Conservation (phyloP, 2,888 invertebrate genomes). For the Heterodera filipjevi region DNA sequence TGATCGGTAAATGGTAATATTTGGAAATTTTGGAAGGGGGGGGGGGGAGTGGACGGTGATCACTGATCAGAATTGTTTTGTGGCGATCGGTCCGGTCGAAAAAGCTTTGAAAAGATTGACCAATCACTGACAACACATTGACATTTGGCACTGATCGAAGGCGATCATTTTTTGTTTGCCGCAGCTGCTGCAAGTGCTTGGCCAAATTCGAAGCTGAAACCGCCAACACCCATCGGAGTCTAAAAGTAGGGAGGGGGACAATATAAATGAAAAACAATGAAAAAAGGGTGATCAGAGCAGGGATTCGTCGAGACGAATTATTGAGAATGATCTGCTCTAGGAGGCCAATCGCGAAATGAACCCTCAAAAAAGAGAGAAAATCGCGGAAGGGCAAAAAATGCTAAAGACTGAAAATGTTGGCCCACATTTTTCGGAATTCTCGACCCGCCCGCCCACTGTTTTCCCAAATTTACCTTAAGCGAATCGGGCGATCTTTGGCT, state of each 20-base stretch:
- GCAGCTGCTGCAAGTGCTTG: conserved; percentile 27
- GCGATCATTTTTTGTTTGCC: conserved; percentile 4
- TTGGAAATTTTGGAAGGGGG: too few relatives aligned
- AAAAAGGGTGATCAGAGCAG: background rate
- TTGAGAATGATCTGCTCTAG: too few relatives aligned
- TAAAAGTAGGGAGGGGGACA: background rate
- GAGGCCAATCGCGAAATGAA: too few relatives aligned
- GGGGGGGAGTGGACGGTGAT: too few relatives aligned
- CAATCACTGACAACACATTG: background rate
- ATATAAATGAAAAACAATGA: background rate
- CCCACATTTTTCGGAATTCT: too few relatives aligned
- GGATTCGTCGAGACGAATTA: too few relatives aligned
- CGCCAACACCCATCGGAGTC: conserved; percentile 40
- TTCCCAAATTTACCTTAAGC: conserved; percentile 29
- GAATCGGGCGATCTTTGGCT: conserved; percentile 46
- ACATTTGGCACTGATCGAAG: background rate
- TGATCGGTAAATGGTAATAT: too few relatives aligned
- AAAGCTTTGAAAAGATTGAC: background rate
- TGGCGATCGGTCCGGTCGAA: background rate
- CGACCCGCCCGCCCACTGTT: background rate
- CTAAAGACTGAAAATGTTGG: too few relatives aligned
- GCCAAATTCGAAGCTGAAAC: conserved; percentile 26
- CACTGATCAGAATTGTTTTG: background rate
- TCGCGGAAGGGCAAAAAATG: background rate
- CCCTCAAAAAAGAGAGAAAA: too few relatives aligned